phyloP scores from a whole-genome alignment of 2,888 invertebrate genomes.

The Dioctria rufipes region DNA sequence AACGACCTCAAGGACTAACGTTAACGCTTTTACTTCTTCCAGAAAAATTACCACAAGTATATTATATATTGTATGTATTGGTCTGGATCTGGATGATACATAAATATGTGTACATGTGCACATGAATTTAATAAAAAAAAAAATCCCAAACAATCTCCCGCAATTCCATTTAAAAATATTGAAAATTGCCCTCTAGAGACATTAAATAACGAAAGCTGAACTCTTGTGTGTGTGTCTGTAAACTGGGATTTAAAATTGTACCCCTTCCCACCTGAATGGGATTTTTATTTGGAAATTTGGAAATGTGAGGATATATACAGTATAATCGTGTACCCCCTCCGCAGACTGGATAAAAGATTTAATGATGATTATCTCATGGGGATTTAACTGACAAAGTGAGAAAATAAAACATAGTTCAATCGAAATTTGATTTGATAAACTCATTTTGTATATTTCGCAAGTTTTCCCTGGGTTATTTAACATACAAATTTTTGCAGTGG shows the following conservation, averaged over 20 bases:
- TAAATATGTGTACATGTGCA: too few relatives aligned
- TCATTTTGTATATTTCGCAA: too few relatives aligned
- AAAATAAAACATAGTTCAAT: neutral
- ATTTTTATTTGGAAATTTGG: neutral
- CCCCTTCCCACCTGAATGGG: neutral
- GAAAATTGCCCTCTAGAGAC: neutral
- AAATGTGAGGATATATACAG: too few relatives aligned
- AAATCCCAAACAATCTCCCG: neutral
- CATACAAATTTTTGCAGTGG: neutral
- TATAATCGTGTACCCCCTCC: neutral
- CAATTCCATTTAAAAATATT: neutral
- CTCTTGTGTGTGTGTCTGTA: neutral
- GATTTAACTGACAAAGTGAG: neutral
- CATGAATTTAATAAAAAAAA: neutral
- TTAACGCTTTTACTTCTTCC: neutral
- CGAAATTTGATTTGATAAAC: neutral
- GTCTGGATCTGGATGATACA: neutral
- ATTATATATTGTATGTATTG: neutral
- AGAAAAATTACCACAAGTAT: neutral
- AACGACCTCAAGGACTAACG: neutral
- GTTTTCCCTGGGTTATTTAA: neutral
- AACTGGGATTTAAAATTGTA: neutral
- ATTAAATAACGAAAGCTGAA: conserved; percentile 4
- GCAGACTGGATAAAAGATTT: neutral
- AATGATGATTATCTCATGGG: neutral